phyloP scores from a whole-genome alignment of 1,140 invertebrate species.

The Brachionus asplanchnoidis region DNA sequence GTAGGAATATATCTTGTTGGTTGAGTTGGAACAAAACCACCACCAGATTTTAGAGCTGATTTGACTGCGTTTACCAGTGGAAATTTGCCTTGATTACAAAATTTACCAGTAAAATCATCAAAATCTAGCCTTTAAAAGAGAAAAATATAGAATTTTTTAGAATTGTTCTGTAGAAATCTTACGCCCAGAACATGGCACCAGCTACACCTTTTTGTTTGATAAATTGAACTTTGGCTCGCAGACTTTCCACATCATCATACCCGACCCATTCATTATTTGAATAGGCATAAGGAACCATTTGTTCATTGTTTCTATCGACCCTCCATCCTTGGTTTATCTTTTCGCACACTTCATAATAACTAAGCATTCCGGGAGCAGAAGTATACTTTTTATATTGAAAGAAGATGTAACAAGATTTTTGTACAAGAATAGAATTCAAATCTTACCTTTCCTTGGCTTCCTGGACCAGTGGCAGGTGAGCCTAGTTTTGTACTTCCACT shows the following conservation, averaged over 20 bases:
- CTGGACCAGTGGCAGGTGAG: slow-evolving; percentile 67
- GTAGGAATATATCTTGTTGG: neutral
- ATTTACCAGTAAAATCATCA: slow-evolving; percentile 56
- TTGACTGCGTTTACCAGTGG: slow-evolving; percentile 83
- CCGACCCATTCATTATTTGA: slow-evolving; percentile 85
- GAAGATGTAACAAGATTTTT: slow-evolving; percentile 70
- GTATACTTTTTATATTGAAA: slow-evolving; percentile 71
- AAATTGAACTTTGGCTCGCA: slow-evolving; percentile 44
- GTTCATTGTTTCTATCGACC: neutral
- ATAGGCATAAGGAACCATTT: slow-evolving; percentile 69
- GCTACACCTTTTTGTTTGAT: slow-evolving; percentile 21
- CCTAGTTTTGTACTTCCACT: slow-evolving; percentile 73
- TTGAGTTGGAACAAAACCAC: neutral
- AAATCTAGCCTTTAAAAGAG: slow-evolving; percentile 58
- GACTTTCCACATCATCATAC: slow-evolving; percentile 69
- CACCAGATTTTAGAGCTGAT: slow-evolving; percentile 59
- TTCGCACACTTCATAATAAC: slow-evolving; percentile 71
- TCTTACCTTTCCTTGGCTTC: slow-evolving; percentile 71
- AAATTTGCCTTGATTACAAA: slow-evolving; percentile 74
- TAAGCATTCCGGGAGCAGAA: slow-evolving; percentile 79
- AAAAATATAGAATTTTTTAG: neutral
- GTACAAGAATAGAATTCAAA: slow-evolving; percentile 74
- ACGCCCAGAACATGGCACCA: slow-evolving; percentile 36
- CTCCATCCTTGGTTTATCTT: slow-evolving; percentile 4
- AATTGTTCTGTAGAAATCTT: neutral